Conservation (phyloP, 2,888 invertebrate genomes). For the Lasioglossum malachurum region DNA sequence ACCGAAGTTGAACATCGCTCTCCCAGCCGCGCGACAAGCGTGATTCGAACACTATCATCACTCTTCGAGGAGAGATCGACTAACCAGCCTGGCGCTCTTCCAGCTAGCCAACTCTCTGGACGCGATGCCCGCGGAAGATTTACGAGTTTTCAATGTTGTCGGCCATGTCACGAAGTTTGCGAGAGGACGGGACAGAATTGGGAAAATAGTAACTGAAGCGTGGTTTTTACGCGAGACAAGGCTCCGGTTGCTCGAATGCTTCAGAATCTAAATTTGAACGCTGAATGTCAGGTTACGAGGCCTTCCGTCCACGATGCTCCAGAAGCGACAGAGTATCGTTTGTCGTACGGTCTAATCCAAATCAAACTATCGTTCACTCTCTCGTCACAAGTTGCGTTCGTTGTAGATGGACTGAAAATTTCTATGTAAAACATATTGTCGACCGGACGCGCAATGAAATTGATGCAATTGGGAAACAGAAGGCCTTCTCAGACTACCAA, state of each 20-base stretch:
- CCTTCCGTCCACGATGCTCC: no score
- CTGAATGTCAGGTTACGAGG: not conserved
- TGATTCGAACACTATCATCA: conserved; percentile 11
- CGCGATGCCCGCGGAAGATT: conserved; percentile 2
- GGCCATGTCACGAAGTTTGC: not conserved
- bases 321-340: no score
- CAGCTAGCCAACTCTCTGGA: conserved; percentile 10
- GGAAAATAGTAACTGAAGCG: not conserved
- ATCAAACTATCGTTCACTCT: no score
- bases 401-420: no score
- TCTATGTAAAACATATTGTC: no score
- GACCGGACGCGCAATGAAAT: no score
- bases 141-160: conserved; percentile 32
- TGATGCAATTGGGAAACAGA: no score
- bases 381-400: no score
- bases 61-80: conserved; percentile 16
- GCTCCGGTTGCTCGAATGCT: not conserved
- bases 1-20: not conserved
- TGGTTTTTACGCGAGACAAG: not conserved
- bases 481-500: no score
- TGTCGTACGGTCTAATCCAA: no score
- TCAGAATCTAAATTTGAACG: not conserved
- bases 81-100: conserved; percentile 4
- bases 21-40: not conserved
- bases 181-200: not conserved